Percentiles rank a stretch among this genome's conserved stretches.
Evolutionary conservation across 2,888 invertebrate species (phyloP).

Genomic region (Pseudeuparius sepicola): DNA sequence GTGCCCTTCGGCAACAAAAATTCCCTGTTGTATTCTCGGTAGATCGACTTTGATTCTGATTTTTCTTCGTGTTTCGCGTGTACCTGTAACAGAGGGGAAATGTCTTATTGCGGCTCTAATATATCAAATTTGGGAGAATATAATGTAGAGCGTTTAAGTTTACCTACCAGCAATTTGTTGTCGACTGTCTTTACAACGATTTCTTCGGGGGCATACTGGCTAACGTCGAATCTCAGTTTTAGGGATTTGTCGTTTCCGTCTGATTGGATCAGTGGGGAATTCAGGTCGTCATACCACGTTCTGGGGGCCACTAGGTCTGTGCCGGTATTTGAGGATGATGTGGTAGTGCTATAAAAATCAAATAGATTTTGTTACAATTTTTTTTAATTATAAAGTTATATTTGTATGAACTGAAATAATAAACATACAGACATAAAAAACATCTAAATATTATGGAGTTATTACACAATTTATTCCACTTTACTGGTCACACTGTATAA

Average conservation of each 20-base stretch:
- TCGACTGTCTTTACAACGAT: constrained; percentile 98
- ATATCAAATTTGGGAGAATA: not conserved
- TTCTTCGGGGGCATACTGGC: constrained; percentile 94
- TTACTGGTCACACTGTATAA: too few relatives aligned
- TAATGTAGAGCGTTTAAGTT: too few relatives aligned
- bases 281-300: constrained; percentile 76
- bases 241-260: constrained; percentile 90
- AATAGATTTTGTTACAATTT: constrained; percentile 4
- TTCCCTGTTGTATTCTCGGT: constrained; percentile 96
- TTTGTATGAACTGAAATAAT: too few relatives aligned
- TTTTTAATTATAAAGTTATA: too few relatives aligned
- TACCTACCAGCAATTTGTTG: constrained; percentile 85
- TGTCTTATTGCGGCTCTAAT: constrained; percentile 5
- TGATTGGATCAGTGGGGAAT: constrained; percentile 89
- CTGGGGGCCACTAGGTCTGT: constrained; percentile 38
- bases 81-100: constrained; percentile 53
- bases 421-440: too few relatives aligned
- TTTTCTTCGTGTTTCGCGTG: constrained; percentile 99
- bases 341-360: constrained; percentile 47
- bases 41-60: constrained; percentile 90
- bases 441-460: too few relatives aligned
- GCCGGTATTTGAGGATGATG: constrained; percentile 44
- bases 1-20: constrained; percentile 95
- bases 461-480: too few relatives aligned
- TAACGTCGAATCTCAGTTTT: constrained; percentile 93